Evolutionary conservation across 2,797 vertebrate genomes (phyloP), one percentile per base, ranked within the genome.

Genomic region (Etheostoma nigrum): DNA sequence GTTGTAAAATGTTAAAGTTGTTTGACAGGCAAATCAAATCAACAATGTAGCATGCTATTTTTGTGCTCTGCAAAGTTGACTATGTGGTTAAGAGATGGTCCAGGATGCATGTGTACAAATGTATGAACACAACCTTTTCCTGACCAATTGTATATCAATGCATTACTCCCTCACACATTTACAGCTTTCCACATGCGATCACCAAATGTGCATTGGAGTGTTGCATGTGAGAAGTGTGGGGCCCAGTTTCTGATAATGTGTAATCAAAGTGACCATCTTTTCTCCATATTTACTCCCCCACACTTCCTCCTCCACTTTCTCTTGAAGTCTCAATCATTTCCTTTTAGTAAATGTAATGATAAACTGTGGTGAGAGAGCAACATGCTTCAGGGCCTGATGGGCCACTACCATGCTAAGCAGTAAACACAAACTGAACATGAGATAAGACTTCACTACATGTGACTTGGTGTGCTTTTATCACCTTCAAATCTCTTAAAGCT

Each of bases 281-380:
- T 4, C 6, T 47, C 10, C 44, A 66, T 53, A 13, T 53, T 15
- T 45, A 40, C 30, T 52, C 42, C 62, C 12, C 30, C 11, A 54
- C n/a, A 45, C 27, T 51, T 64, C 48, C 45, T 64, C 36, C 21
- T 9, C 13, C 13, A 23, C 36, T 54, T 71, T 57, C 25, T 54
- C 54, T 61, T 25, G 2, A 53, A 57, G 60, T 66, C 60, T 78
- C 16, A 54, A 42, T 52, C 12, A 63, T 53, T 67, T 74, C 69
- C 81, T 67, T 82, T 76, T 55, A 7, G 44, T 60, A 21, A 19
- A 72, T 79, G 55, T 72, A 65, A 83, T 48, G 27, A 84, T 83
- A 30, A 77, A 83, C 44, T 49, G 25, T 44, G 12, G 12, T 21
- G 57, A 67, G 60, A 57, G 67, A 8, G 18, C 10, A 3, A 53